phyloP scores from a whole-genome alignment of 1,140 invertebrate species.

The Drosophila parabipectinata region DNA sequence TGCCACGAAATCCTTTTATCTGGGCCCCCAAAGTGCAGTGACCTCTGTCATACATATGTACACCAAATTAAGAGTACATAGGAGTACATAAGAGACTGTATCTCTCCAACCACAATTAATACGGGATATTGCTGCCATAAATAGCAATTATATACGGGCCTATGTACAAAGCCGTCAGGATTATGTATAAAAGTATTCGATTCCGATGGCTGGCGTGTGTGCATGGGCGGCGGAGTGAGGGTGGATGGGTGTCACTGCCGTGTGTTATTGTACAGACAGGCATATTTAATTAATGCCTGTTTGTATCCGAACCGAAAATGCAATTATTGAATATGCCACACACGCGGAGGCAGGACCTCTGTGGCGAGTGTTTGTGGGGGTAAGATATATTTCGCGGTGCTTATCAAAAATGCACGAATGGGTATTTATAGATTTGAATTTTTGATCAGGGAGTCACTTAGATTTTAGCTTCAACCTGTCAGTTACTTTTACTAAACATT shows the following conservation, averaged over 20 bases:
- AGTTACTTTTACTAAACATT: neutral
- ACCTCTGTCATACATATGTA: conserved; percentile 15
- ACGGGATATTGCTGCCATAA: conserved; percentile 34
- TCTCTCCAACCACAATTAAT: conserved; percentile 33
- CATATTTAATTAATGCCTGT: conserved; percentile 60
- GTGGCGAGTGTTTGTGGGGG: neutral
- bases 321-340: conserved; percentile 59
- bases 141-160: conserved; percentile 31
- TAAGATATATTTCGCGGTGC: conserved; percentile 1
- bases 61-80: neutral
- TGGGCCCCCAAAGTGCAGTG: neutral
- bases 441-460: neutral
- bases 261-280: conserved; percentile 38
- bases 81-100: neutral
- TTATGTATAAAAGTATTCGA: conserved; percentile 37
- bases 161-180: conserved; percentile 30
- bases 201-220: conserved; percentile 6
- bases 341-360: neutral
- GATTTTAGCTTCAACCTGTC: neutral
- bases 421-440: neutral
- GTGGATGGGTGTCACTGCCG: conserved; percentile 10
- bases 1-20: neutral
- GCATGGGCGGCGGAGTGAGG: neutral
- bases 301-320: conserved; percentile 30
- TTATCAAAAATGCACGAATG: neutral